Conservation (phyloP, 1,140 invertebrate genomes). For the Macrobrachium nipponense region DNA sequence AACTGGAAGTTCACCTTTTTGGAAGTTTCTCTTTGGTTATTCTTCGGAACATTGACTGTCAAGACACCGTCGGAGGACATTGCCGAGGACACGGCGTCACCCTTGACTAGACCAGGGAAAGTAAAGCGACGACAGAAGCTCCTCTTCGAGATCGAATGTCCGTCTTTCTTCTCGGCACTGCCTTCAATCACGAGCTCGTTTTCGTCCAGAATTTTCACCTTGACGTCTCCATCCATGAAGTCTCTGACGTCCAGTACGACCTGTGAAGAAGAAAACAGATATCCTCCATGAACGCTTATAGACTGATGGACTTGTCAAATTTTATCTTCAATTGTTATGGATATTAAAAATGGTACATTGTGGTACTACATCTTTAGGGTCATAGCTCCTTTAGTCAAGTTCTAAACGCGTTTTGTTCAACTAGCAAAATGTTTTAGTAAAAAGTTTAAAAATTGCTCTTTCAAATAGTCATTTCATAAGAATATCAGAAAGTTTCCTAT, state of each 20-base stretch:
- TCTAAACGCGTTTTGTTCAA: too few species aligned
- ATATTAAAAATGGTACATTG: too few species aligned
- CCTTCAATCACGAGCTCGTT: slow-evolving; percentile 60
- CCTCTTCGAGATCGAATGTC: slow-evolving; percentile 39
- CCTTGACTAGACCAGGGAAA: slow-evolving; percentile 53
- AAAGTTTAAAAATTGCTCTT: too few species aligned
- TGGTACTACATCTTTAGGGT: too few species aligned
- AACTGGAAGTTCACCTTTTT: neutral
- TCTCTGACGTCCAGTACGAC: slow-evolving; percentile 60
- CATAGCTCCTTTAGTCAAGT: too few species aligned
- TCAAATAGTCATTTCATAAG: too few species aligned
- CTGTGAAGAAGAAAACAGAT: neutral
- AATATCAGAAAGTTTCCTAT: too few species aligned
- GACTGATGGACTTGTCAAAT: neutral
- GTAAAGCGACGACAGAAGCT: slow-evolving; percentile 55
- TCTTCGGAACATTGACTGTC: slow-evolving; percentile 54
- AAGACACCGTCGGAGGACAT: slow-evolving; percentile 60
- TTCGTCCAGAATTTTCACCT: slow-evolving; percentile 61
- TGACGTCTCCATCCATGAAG: slow-evolving; percentile 55
- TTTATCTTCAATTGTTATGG: neutral
- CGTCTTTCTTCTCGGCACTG: slow-evolving; percentile 46
- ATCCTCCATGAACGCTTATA: neutral
- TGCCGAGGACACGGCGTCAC: slow-evolving; percentile 50
- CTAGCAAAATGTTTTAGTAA: too few species aligned
- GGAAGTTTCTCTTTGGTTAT: slow-evolving; percentile 8